Conservation (phyloP, 1,140 invertebrate genomes). For the Cotesia typhae region DNA sequence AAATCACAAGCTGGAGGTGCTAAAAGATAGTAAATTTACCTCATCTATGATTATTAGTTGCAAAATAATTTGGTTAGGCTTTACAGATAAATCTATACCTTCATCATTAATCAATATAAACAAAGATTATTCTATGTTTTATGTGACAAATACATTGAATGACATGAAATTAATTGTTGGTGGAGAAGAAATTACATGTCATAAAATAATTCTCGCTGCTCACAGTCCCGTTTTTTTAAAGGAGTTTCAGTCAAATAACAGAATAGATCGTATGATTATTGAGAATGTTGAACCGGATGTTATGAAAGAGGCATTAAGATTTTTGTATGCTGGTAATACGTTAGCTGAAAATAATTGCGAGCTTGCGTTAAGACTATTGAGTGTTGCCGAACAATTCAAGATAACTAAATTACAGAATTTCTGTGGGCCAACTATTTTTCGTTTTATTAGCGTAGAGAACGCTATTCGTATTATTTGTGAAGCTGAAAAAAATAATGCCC, state of each 20-base stretch:
- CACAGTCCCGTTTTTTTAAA: neutral
- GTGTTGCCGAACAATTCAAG: neutral
- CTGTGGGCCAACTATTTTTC: constrained; percentile 6
- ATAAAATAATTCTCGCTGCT: neutral
- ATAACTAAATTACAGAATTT: constrained; percentile 1
- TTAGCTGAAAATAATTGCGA: neutral
- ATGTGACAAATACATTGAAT: neutral
- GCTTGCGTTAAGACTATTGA: neutral
- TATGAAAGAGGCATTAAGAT: neutral
- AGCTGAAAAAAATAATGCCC: too few relatives aligned
- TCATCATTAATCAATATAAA: too few relatives aligned
- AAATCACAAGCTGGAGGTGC: too few relatives aligned
- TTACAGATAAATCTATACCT: too few relatives aligned
- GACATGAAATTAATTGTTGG: neutral
- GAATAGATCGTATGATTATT: neutral
- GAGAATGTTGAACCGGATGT: neutral
- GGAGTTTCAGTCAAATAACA: neutral
- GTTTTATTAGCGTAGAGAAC: neutral
- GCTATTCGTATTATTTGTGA: neutral
- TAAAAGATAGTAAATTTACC: too few relatives aligned
- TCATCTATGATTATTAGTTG: too few relatives aligned
- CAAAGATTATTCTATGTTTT: too few relatives aligned
- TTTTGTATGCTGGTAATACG: constrained; percentile 1
- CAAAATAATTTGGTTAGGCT: too few relatives aligned
- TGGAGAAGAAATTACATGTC: neutral